phyloP scores from a whole-genome alignment of 2,797 vertebrate genomes.

The Chrosomus eos region DNA sequence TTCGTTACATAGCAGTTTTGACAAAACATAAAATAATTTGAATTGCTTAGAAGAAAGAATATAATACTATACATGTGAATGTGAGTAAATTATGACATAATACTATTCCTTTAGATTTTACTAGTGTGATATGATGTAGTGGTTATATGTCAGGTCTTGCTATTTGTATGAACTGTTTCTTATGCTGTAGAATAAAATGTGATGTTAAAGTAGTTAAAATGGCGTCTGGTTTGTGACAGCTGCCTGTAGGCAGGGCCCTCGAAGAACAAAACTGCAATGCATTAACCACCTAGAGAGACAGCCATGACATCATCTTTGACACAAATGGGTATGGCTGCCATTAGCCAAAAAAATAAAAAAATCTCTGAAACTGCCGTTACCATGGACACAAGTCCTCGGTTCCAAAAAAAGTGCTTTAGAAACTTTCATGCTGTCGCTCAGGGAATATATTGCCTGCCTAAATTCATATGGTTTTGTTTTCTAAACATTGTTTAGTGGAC shows the following conservation, averaged over 20 bases:
- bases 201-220: background rate
- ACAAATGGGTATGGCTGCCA: slow-evolving; percentile 65
- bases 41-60: background rate
- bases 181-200: background rate
- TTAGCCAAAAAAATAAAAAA: slow-evolving; percentile 62
- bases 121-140: background rate
- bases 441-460: background rate
- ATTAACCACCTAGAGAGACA: slow-evolving; percentile 66
- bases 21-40: background rate
- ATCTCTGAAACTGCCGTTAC: slow-evolving; percentile 69
- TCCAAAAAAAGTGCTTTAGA: slow-evolving; percentile 14
- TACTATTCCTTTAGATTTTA: background rate
- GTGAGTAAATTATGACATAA: background rate
- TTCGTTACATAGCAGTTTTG: background rate
- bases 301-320: slow-evolving; percentile 73
- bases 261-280: slow-evolving; percentile 58
- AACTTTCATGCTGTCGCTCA: background rate
- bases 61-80: background rate
- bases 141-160: background rate
- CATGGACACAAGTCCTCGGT: slow-evolving; percentile 70
- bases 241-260: slow-evolving; percentile 15
- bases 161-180: background rate
- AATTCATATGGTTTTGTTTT: background rate
- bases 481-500: slow-evolving; percentile 2
- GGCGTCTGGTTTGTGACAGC: slow-evolving; percentile 20